Base-by-base conservation (phyloP, 2,888 invertebrate species). In the Himalopsyche japonica region DNA sequence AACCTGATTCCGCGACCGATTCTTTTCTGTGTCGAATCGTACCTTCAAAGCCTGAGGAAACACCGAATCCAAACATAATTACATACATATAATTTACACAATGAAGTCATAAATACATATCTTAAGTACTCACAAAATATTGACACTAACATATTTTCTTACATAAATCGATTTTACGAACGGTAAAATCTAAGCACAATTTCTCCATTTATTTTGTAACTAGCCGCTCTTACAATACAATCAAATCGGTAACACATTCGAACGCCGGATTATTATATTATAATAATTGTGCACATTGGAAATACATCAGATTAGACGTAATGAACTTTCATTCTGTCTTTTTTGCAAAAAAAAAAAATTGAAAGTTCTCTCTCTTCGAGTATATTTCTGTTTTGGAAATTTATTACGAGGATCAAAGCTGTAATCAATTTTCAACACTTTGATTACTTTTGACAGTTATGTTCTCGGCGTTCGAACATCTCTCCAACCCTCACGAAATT, bases 121-220 rank as follows among this genome's bases (percentile, higher is more conserved):
- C 84, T 85, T 86, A 86, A 85, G 64, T 86, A 86, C 78, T 85
- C 85, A 85, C 85, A 85, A 85, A 80, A 82, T 85, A 85, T 85
- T 85, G 85, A 85, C 82, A 85, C 85, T 85, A 82, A 84, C 48
- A 43, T 84, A 84, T 81, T 57, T 84, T 20, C 81, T 81, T 84
- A 82, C 37, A 82, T 20, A 64, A 79, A 82, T 70, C 76, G 83
- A 80, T 48, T 43, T 84, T 81, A 84, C 84, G 76, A 78, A 84
- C 79, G 82, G 78, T 84, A 78, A 79, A 84, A 84, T 81, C 84
- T 79, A 49, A 81, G 34, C 84, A 76, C 32, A 64, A 70, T 30
- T 27, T 78, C 81, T 57, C 84, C 84, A 49, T 47, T 81, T 64
- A 37, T 49, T 81, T 47, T 78, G 78, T 78, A 57, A 34, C 76